These are phyloP conservation scores for Capreolus pygargus DNA, from an alignment of 2,113 vertebrate genomes.

Conservation along the genomic window DNA sequence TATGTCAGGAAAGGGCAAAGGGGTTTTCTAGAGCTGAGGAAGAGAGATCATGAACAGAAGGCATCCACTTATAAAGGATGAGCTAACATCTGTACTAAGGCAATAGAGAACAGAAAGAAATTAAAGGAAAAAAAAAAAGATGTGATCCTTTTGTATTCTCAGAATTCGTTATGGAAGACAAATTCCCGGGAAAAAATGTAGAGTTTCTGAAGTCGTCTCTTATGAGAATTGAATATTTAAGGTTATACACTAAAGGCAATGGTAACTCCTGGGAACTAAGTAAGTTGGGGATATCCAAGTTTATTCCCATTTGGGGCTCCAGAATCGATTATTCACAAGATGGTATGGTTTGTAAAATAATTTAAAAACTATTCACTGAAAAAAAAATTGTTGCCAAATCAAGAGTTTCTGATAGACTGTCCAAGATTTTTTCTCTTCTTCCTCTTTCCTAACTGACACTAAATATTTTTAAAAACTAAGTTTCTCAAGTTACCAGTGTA, in stretches of 20 bases:
- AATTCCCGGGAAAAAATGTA: background rate
- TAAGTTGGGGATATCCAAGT: background rate
- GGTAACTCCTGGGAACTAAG: background rate
- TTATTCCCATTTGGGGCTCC: background rate
- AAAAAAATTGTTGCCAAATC: background rate
- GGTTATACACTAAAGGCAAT: background rate
- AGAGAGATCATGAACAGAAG: background rate
- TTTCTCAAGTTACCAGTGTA: background rate
- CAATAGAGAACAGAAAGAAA: background rate
- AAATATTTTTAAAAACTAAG: background rate
- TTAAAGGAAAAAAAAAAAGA: background rate
- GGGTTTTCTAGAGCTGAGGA: background rate
- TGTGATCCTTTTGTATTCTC: background rate
- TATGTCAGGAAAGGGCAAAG: background rate
- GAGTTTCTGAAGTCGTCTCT: background rate
- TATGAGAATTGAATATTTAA: background rate
- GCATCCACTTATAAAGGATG: background rate
- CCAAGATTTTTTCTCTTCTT: background rate
- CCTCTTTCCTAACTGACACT: background rate
- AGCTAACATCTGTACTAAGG: background rate
- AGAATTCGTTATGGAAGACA: background rate
- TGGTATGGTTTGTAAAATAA: background rate
- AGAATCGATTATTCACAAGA: background rate
- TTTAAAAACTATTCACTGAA: background rate
- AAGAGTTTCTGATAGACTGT: background rate